Percentiles rank a stretch among this genome's conserved stretches.
Evolutionary conservation across 2,888 invertebrate species (phyloP).

Genomic region (Agriopis leucophaearia): DNA sequence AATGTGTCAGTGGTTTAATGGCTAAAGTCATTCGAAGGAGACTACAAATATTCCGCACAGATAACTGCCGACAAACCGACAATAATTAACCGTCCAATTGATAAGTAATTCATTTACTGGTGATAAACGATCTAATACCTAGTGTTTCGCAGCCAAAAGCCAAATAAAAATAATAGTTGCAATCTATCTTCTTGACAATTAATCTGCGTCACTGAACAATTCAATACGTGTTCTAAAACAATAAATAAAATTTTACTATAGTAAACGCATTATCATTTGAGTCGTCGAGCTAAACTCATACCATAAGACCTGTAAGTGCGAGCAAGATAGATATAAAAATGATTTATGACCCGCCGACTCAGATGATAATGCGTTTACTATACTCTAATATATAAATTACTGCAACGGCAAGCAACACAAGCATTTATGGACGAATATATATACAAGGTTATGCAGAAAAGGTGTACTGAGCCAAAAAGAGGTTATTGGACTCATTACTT

Average conservation of each 20-base stretch:
- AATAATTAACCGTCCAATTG: conserved; percentile 15
- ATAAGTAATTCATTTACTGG: not conserved
- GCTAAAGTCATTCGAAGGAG: conserved; percentile 59
- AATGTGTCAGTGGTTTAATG: conserved; percentile 56
- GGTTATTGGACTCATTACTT: no score
- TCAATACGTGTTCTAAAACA: not conserved
- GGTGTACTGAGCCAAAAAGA: no score
- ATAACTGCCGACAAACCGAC: conserved; percentile 47
- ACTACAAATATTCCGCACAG: conserved; percentile 58
- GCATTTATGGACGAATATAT: no score
- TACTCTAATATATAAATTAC: no score
- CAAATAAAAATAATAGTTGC: not conserved
- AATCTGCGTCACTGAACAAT: not conserved
- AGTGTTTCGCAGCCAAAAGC: not conserved
- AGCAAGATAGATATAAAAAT: no score
- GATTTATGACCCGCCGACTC: no score
- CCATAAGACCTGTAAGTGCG: no score
- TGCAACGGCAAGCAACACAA: no score
- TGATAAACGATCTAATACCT: conserved; percentile 12
- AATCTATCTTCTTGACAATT: conserved; percentile 3
- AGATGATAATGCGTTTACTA: no score
- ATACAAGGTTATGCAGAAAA: no score
- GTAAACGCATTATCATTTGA: no score
- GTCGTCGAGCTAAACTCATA: no score
- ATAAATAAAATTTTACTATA: not conserved